phyloP scores from a whole-genome alignment of 1,140 invertebrate species.

The Drosophila ananassae region DNA sequence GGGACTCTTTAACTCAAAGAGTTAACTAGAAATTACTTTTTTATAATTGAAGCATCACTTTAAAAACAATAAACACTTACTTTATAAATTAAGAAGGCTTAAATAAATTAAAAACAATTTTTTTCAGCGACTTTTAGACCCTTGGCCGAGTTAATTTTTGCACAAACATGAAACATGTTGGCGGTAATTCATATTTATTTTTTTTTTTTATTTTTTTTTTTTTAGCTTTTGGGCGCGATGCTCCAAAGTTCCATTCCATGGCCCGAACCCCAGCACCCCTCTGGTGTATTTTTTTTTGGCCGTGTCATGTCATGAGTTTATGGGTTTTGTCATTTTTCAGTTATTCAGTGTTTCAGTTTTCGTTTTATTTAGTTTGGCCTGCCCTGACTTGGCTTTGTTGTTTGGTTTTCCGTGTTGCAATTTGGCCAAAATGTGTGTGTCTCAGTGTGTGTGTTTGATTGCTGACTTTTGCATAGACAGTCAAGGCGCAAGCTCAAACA shows the following conservation, averaged over 20 bases:
- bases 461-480: conserved; percentile 38
- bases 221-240: conserved; percentile 3
- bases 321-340: conserved; percentile 36
- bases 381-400: conserved; percentile 12
- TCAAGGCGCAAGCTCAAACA: conserved; percentile 51
- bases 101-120: neutral
- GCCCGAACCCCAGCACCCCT: neutral
- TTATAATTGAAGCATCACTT: too few species aligned
- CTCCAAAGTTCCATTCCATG: conserved; percentile 33
- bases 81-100: neutral
- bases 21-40: too few species aligned
- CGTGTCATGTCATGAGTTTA: conserved; percentile 42
- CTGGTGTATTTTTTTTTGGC: conserved; percentile 28
- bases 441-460: too few species aligned
- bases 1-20: neutral
- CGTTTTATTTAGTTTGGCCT: conserved; percentile 9
- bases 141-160: neutral
- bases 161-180: neutral
- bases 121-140: neutral
- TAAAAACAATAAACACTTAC: neutral
- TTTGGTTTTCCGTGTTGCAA: conserved; percentile 57
- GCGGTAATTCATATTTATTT: conserved; percentile 21
- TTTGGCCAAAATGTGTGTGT: conserved; percentile 29
- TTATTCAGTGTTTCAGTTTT: conserved; percentile 25
- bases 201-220: too few species aligned